Evolutionary conservation across 2,888 invertebrate species (phyloP), one percentile per base, ranked within the genome.

Genomic region (Tortricodes alternella): DNA sequence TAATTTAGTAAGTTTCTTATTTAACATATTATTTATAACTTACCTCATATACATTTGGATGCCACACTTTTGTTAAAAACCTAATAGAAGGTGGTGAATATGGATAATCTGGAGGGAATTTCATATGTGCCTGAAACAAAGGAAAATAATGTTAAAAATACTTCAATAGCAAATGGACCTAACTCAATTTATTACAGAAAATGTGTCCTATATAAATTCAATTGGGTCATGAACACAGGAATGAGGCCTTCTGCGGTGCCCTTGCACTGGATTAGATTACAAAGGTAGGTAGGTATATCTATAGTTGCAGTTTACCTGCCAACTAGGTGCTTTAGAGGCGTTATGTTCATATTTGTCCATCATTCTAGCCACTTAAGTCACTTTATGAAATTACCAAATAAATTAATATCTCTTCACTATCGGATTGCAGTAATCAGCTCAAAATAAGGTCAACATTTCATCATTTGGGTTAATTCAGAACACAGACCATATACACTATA

Each of bases 1-100:
- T 21, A 21, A 21, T 21, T 4, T 21, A 21, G 21, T 5, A 21
- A 5, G 3, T 4, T 27, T n/a, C 2, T 3, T 27, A 27, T 2
- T 39, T 3, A 13, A 13, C 23, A 15, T 15, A 41, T 9, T 8
- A 21, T 39, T 8, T 2, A 3, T 6, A 9, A 91, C 95, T 94
- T 92, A 97, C 98, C 95, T 99, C 99, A 91, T 99, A 99, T 16
- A 99, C 99, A 93, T 99, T 99, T 67, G 99, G 99, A 92, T 99
- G 99, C 99, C 99, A 99, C 72, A 99, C 98, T 95, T 99, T 99
- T 67, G 98, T 98, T 85, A 98, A 93, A 92, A 99, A 99, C 77
- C 98, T 94, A 90, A 99, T 96, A 71, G 97, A 95, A 64, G 99
- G 99, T 64, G 99, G 99, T 70, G 98, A 98, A 90, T 99, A 99